Conservation (phyloP, 1,140 invertebrate genomes). For the Dendroctonus ponderosae region DNA sequence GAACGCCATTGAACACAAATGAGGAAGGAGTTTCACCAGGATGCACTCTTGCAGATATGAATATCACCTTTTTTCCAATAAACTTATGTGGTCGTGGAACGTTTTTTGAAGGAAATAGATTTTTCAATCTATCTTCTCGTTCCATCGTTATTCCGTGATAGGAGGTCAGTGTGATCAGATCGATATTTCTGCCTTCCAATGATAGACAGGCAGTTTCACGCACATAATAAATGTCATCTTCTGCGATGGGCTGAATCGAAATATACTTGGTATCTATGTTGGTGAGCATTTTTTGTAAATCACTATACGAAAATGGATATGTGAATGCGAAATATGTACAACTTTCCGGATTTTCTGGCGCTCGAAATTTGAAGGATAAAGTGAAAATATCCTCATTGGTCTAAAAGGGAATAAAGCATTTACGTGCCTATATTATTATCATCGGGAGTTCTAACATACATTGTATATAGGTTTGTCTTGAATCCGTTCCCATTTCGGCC, state of each 20-base stretch:
- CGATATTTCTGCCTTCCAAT: conserved; percentile 78
- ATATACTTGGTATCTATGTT: conserved; percentile 63
- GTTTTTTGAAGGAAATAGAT: conserved; percentile 73
- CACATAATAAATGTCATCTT: conserved; percentile 81
- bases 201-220: conserved; percentile 80
- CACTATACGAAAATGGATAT: conserved; percentile 84
- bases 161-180: conserved; percentile 85
- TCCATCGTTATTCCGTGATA: conserved; percentile 72
- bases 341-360: conserved; percentile 69
- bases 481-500: conserved; percentile 77
- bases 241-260: conserved; percentile 41
- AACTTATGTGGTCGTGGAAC: conserved; percentile 71
- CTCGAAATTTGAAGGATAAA: conserved; percentile 75
- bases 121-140: conserved; percentile 69
- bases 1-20: conserved; percentile 90
- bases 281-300: conserved; percentile 70
- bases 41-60: conserved; percentile 88
- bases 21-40: conserved; percentile 92
- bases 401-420: conserved; percentile 54
- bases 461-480: conserved; percentile 66
- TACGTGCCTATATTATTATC: too few species aligned
- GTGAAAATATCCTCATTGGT: conserved; percentile 71
- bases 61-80: conserved; percentile 74
- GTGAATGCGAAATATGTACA: conserved; percentile 89
- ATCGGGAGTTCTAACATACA: conserved; percentile 48